A percentile compares a stretch with the other conserved stretches of the same genome.
Evolutionary conservation across 2,113 vertebrate genomes (phyloP).

Genomic region (Elephantulus edwardii): DNA sequence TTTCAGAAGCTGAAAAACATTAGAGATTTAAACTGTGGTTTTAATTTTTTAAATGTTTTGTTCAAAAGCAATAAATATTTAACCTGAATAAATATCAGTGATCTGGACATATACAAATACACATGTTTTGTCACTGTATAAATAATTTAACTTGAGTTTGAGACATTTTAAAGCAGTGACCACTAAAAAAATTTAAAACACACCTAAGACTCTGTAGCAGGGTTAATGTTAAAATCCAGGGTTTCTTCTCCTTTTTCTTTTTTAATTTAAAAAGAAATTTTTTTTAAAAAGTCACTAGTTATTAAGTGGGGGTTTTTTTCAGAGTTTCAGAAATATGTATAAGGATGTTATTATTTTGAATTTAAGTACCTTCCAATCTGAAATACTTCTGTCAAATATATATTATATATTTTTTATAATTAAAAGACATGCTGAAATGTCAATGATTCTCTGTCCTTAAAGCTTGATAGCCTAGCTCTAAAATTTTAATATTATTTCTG

Average conservation of each 20-base stretch:
- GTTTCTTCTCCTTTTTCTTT: constrained; percentile 69
- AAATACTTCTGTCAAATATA: constrained; percentile 59
- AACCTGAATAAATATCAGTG: constrained; percentile 67
- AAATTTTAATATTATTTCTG: constrained; percentile 79
- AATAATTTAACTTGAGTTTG: constrained; percentile 79
- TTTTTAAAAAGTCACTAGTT: constrained; percentile 27
- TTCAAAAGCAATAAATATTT: constrained; percentile 79
- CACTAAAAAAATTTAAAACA: constrained; percentile 82
- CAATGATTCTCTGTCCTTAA: constrained; percentile 76
- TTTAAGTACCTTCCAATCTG: constrained; percentile 71
- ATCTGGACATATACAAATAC: constrained; percentile 64
- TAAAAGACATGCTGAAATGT: constrained; percentile 66
- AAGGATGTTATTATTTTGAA: constrained; percentile 49
- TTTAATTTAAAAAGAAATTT: constrained; percentile 73
- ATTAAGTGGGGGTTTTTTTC: constrained; percentile 43
- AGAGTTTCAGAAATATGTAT: neutral
- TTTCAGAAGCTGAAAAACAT: constrained; percentile 72
- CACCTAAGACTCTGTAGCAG: constrained; percentile 72
- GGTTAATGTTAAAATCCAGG: constrained; percentile 76
- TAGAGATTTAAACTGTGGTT: constrained; percentile 71
- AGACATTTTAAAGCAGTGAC: constrained; percentile 77
- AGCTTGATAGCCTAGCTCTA: constrained; percentile 73
- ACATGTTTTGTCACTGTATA: constrained; percentile 77
- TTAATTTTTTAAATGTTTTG: constrained; percentile 79
- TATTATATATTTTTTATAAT: neutral